These are phyloP conservation scores for Cetonia aurata DNA, from an alignment of 2,888 invertebrate species.

Conservation along the genomic window DNA sequence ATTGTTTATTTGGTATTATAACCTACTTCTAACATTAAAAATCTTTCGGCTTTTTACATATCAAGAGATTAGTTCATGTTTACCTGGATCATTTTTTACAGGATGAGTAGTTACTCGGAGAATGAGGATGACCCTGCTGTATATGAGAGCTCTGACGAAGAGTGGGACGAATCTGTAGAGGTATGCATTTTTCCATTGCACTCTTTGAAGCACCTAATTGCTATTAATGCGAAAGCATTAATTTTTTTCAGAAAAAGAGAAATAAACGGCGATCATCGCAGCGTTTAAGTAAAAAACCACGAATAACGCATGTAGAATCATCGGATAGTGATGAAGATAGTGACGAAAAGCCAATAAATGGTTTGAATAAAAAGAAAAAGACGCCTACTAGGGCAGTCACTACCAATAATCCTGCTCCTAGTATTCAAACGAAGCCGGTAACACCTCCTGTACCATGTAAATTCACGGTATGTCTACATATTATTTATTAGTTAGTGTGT, in stretches of 20 bases:
- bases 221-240: background rate
- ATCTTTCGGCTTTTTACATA: background rate
- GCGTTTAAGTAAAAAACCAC: conserved; percentile 59
- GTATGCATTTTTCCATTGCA: conserved; percentile 45
- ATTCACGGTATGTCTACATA: conserved; percentile 26
- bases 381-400: conserved; percentile 13
- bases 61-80: too few species aligned
- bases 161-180: conserved; percentile 58
- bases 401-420: conserved; percentile 29
- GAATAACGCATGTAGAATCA: conserved; percentile 54
- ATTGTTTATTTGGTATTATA: conserved; percentile 9
- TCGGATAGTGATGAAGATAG: conserved; percentile 54
- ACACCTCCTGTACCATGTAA: conserved; percentile 15
- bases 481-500: background rate
- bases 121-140: conserved; percentile 64
- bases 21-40: conserved; percentile 1
- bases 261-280: conserved; percentile 57
- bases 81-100: conserved; percentile 3
- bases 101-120: conserved; percentile 57
- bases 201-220: background rate
- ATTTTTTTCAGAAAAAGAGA: conserved; percentile 54
- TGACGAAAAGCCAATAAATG: conserved; percentile 50
- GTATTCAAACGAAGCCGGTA: conserved; percentile 3
- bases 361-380: conserved; percentile 50
- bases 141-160: conserved; percentile 63